Percentiles rank a stretch among this genome's conserved stretches.
Evolutionary conservation across 1,140 invertebrate species (phyloP).

Genomic region (Agraylea sexmaculata): DNA sequence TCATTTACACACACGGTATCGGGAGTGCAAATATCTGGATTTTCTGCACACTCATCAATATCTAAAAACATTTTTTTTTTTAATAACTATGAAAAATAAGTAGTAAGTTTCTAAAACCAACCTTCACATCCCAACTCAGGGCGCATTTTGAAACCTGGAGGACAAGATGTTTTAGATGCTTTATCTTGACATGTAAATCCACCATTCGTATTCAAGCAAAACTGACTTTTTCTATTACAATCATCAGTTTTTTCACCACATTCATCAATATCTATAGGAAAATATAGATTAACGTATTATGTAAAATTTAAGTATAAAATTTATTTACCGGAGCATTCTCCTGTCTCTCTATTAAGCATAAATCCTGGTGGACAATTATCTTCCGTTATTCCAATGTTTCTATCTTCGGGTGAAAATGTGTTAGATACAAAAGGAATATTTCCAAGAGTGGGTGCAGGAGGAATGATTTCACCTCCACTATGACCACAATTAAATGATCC

Average conservation of each 20-base stretch:
- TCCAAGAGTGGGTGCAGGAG: constrained; percentile 15
- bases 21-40: constrained; percentile 47
- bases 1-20: constrained; percentile 59
- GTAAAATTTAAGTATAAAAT: background rate
- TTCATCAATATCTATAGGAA: constrained; percentile 57
- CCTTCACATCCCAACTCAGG: constrained; percentile 43
- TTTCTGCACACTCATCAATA: constrained; percentile 62
- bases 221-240: constrained; percentile 49
- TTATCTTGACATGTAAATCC: constrained; percentile 53
- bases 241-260: constrained; percentile 46
- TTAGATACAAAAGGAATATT: too few species aligned
- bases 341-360: constrained; percentile 42
- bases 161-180: constrained; percentile 44
- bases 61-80: constrained; percentile 38
- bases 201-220: constrained; percentile 59
- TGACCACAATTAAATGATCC: constrained; percentile 53
- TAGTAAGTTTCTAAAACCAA: constrained; percentile 26
- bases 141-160: constrained; percentile 56
- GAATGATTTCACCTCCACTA: constrained; percentile 25
- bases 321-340: constrained; percentile 44
- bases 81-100: constrained; percentile 38
- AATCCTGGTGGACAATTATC: constrained; percentile 54
- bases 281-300: too few species aligned
- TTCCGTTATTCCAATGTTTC: constrained; percentile 38
- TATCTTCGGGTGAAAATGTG: too few species aligned